phyloP scores from a whole-genome alignment of 2,797 vertebrate genomes.

The Petrocephalus schoutedeni region DNA sequence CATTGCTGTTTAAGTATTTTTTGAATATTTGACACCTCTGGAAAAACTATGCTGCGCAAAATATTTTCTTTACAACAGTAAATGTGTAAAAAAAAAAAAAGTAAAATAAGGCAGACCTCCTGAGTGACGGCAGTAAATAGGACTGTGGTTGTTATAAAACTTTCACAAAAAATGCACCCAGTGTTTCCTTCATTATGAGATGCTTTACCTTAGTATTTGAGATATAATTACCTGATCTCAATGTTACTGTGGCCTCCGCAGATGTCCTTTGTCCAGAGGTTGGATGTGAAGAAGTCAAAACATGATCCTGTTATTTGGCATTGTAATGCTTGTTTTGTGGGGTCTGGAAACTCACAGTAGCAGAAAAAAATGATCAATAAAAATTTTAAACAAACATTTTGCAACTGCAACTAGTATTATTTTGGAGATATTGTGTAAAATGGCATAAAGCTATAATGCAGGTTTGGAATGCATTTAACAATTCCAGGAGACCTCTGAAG shows the following conservation, averaged over 20 bases:
- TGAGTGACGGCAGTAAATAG: background rate
- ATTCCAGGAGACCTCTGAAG: background rate
- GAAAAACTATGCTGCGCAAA: background rate
- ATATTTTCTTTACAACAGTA: background rate
- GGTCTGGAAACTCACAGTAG: background rate
- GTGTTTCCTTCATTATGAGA: background rate
- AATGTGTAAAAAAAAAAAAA: background rate
- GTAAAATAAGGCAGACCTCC: background rate
- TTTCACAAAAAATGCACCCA: background rate
- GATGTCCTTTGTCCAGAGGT: conserved; percentile 38
- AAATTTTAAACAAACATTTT: background rate
- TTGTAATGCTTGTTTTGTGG: conserved; percentile 47
- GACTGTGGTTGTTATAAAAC: background rate
- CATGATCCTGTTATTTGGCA: conserved; percentile 49
- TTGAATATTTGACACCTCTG: background rate
- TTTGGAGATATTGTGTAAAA: background rate
- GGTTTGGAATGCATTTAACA: no score
- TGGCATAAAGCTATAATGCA: background rate
- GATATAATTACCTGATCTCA: background rate
- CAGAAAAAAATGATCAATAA: background rate
- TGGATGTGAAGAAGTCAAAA: conserved; percentile 70
- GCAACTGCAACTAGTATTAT: background rate
- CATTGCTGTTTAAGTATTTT: background rate
- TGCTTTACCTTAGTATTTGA: background rate
- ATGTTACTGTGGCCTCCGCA: background rate